phyloP scores from a whole-genome alignment of 2,888 invertebrate genomes.

The Drosophila cyrtoloma region DNA sequence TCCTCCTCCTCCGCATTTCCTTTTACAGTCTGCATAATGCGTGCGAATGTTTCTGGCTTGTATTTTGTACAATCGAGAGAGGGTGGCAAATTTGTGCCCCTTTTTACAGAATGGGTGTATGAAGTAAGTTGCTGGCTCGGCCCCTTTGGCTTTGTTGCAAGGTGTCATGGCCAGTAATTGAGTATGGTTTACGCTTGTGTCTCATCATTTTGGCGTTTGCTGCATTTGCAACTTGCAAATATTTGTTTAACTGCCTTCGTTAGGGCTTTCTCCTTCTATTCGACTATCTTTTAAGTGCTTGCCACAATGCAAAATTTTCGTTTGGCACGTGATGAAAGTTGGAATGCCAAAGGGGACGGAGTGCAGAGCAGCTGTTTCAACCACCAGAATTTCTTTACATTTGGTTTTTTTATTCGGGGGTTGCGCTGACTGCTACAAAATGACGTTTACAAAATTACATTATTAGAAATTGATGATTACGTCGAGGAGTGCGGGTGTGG shows the following conservation, averaged over 20 bases:
- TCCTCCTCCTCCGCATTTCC: neutral
- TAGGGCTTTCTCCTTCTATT: constrained; percentile 38
- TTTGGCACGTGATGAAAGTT: constrained; percentile 69
- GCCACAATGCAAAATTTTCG: constrained; percentile 64
- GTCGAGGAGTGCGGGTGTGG: constrained; percentile 17
- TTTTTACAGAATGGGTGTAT: neutral
- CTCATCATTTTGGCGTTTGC: constrained; percentile 69
- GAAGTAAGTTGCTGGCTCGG: neutral
- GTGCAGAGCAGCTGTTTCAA: constrained; percentile 48
- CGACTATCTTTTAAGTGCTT: constrained; percentile 22
- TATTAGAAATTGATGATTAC: constrained; percentile 80
- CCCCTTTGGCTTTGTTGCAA: constrained; percentile 60
- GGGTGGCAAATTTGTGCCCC: constrained; percentile 38
- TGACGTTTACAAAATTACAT: constrained; percentile 81
- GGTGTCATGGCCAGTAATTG: constrained; percentile 79
- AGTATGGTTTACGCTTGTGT: constrained; percentile 68
- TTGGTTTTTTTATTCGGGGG: constrained; percentile 20
- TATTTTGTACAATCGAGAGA: constrained; percentile 57
- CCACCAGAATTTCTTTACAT: constrained; percentile 37
- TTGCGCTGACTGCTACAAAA: constrained; percentile 54
- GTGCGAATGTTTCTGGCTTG: constrained; percentile 73
- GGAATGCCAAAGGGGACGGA: neutral
- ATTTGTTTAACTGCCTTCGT: constrained; percentile 75
- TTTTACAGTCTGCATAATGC: constrained; percentile 32
- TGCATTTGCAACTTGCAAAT: constrained; percentile 72